phyloP scores from a whole-genome alignment of 2,888 invertebrate genomes.

The Luffia ferchaultella region DNA sequence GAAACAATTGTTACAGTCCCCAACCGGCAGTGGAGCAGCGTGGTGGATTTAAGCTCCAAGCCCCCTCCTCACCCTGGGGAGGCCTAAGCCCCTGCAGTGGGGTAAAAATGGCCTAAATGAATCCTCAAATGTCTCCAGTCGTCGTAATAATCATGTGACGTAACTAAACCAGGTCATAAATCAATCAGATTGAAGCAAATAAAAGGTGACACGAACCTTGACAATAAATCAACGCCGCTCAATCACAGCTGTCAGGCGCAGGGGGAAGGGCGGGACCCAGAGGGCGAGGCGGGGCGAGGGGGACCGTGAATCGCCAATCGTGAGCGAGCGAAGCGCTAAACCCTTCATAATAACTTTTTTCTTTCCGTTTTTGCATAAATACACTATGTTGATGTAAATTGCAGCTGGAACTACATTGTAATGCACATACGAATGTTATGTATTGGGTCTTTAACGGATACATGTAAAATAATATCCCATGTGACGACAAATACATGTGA shows the following conservation, averaged over 20 bases:
- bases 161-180: slow-evolving; percentile 29
- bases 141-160: neutral
- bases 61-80: too few relatives aligned
- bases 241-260: slow-evolving; percentile 46
- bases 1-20: too few relatives aligned
- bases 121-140: too few relatives aligned
- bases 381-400: neutral
- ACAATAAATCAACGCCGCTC: slow-evolving; percentile 59
- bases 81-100: too few relatives aligned
- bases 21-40: too few relatives aligned
- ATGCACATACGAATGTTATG: too few relatives aligned
- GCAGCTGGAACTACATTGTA: too few relatives aligned
- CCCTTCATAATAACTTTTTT: neutral
- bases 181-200: slow-evolving; percentile 33
- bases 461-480: too few relatives aligned
- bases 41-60: too few relatives aligned
- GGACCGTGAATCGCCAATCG: slow-evolving; percentile 51
- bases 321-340: slow-evolving; percentile 15
- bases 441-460: too few relatives aligned
- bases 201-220: slow-evolving; percentile 30
- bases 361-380: neutral
- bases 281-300: slow-evolving; percentile 30
- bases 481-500: too few relatives aligned
- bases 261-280: neutral
- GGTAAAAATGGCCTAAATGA: too few relatives aligned